phyloP scores from a whole-genome alignment of 2,888 invertebrate genomes.

The Erannis defoliaria region DNA sequence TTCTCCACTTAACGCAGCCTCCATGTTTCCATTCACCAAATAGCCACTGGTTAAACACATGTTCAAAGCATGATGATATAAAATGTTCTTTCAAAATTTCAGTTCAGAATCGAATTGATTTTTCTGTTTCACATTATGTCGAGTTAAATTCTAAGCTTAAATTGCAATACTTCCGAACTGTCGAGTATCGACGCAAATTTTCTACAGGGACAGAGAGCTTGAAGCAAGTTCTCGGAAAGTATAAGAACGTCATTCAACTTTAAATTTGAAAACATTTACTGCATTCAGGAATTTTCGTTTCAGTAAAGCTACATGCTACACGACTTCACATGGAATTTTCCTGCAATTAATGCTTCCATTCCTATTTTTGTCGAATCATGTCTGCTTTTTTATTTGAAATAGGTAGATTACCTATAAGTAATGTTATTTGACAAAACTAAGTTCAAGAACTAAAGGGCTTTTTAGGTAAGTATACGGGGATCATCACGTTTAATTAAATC shows the following conservation, averaged over 20 bases:
- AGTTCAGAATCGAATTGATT: background rate
- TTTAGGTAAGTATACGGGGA: too few species aligned
- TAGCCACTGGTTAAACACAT: too few species aligned
- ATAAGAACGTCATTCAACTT: slow-evolving; percentile 23
- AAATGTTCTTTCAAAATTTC: too few species aligned
- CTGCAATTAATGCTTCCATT: background rate
- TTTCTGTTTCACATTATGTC: background rate
- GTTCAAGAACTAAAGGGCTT: too few species aligned
- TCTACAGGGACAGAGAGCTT: slow-evolving; percentile 10
- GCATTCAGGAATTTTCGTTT: slow-evolving; percentile 15
- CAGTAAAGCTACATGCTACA: background rate
- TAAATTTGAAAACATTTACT: slow-evolving; percentile 23
- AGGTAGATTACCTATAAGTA: too few species aligned
- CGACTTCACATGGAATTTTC: slow-evolving; percentile 2
- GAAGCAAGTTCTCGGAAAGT: slow-evolving; percentile 20
- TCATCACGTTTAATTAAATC: too few species aligned
- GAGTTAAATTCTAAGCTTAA: background rate
- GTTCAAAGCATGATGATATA: too few species aligned
- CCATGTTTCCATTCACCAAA: too few species aligned
- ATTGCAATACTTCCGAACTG: background rate
- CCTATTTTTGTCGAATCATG: background rate
- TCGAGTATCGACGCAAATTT: background rate
- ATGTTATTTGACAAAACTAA: too few species aligned
- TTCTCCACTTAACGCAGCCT: too few species aligned
- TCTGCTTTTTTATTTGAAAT: background rate